Base-by-base conservation (phyloP, 1,140 invertebrate species). In the Drosophila suzukii region DNA sequence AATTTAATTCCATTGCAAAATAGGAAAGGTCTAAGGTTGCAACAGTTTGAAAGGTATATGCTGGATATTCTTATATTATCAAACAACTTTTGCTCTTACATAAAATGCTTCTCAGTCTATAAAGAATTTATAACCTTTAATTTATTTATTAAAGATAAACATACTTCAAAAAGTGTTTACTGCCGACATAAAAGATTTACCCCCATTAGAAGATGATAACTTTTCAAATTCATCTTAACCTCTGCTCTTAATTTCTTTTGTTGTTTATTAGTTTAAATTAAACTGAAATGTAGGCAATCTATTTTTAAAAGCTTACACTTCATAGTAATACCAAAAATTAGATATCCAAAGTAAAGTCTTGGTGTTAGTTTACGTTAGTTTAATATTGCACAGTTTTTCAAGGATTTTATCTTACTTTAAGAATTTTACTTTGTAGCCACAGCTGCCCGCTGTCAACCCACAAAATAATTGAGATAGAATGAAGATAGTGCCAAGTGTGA, bases 401-500 rank as follows among this genome's bases (percentile, higher is more conserved):
- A 0, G 27, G 5, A 3, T 4, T 27, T 27, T 27, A 27, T 27
- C 27, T 27, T 5, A 27, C 57, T 54, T 54, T 11, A 54, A 11
- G 0, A 12, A 8, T 3, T 15, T 11, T 3, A 11, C n/a, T 51
- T 20, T 38, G 5, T 32, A 8, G 30, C 7, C 5, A 32, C 7
- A 32, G 30, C 6, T 32, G 5, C 32, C 38, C n/a, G n/a, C n/a
- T 15, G n/a, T 7, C 6, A n/a, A n/a, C 11, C 2, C 7, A 4
- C 24, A 6, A 27, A 24, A 8, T 36, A 6, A 51, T 65, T 62
- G 49, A 66, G 44, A 41, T 43, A 47, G 58, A 62, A 50, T 11
- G 5, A 4, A 47, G 43, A 32, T 62, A 50, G 61, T 20, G 11
- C 20, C 62, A 38, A 62, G 62, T 65, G 62, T 61, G 62, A 65